Base-by-base conservation (phyloP, 2,888 invertebrate genomes). In the Zootermopsis nevadensis region DNA sequence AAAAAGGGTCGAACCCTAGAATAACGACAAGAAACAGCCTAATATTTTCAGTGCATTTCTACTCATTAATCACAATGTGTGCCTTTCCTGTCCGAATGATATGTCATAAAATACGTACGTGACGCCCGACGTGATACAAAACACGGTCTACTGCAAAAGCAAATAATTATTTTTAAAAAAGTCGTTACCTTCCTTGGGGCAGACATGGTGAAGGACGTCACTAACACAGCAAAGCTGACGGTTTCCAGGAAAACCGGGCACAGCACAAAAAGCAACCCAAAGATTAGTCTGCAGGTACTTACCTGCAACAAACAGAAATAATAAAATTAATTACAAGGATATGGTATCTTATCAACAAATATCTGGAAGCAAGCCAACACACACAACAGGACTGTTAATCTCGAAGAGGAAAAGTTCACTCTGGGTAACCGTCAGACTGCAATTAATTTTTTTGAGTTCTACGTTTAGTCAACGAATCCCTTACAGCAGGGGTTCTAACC, bases 271-370 rank as follows among this genome's bases (percentile, higher is more conserved):
- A 33, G 66, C 27, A 66, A 30, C 66, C 27, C 19, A 7, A 60
- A 3, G 38, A 42, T 15, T 8, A 15, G 38, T 8, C 38, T 42
- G 48, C 2, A n/a, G 60, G 19, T 19, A 69, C 69, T 69, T 69
- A 69, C 69, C 69, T 69, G 69, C 33, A 69, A 69, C 33, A 69
- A 69, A 12, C 69, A 69, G 33, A 69, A 22, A 69, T 7, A 69
- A 31, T 27, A 10, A 0, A 2, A 27, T 60, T 2, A 60, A 27
- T 60, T 12, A 27, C n/a, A 60, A n/a, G 27, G n/a, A 3, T 27
- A 1, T 27, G 15, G 27, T 27, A 60, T 60, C 60, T 27, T 27
- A 60, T 60, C 60, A 60, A 12, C 55, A 60, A 60, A 27, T n/a
- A 60, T 15, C 48, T 48, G 48, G 48, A 48, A 19, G 48, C 48